These are phyloP conservation scores for Ceyx erithaca DNA, from an alignment of 2,797 vertebrate genomes.

Conservation along the genomic window DNA sequence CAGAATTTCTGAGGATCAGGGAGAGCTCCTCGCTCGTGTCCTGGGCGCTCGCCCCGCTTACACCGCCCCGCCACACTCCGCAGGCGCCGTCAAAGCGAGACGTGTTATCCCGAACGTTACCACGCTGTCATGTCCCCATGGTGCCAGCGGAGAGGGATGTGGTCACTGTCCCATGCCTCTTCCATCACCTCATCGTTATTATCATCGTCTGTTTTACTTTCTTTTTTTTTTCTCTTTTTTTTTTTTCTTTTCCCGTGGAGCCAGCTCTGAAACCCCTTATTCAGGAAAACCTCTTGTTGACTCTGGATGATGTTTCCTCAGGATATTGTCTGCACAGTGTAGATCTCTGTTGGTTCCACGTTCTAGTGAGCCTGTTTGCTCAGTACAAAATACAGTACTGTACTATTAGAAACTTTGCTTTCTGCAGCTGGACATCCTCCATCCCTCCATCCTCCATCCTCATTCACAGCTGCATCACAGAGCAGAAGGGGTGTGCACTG, in stretches of 20 bases:
- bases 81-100: rapidly evolving
- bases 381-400: neutral
- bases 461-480: neutral
- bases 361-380: neutral
- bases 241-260: neutral
- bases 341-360: neutral
- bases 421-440: neutral
- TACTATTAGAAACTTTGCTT: neutral
- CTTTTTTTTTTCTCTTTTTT: neutral
- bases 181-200: neutral
- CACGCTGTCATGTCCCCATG: neutral
- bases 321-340: neutral
- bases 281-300: neutral
- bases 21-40: rapidly evolving
- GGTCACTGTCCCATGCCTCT: neutral
- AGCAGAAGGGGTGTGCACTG: neutral
- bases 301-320: neutral
- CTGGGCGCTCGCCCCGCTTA: too few relatives aligned
- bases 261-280: neutral
- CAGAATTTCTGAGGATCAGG: neutral
- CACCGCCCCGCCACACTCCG: neutral
- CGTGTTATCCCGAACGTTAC: rapidly evolving
- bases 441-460: neutral
- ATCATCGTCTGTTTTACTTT: neutral
- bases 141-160: neutral